These are phyloP conservation scores for Otolemur crassicaudatus DNA, from an alignment of 2,797 vertebrate genomes.

Conservation along the genomic window DNA sequence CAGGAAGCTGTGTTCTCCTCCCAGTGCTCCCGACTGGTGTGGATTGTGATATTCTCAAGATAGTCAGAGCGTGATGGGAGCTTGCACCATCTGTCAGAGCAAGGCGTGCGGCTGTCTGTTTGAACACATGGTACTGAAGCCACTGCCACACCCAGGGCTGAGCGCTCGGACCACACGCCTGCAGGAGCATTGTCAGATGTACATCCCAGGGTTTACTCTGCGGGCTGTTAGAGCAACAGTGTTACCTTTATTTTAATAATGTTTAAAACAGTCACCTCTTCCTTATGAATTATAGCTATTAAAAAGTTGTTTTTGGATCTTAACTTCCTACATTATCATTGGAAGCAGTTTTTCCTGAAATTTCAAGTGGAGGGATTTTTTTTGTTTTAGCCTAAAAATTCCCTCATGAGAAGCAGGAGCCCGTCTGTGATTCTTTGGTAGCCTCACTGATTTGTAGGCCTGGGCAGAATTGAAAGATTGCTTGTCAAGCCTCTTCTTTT, in stretches of 20 bases:
- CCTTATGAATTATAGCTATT: background rate
- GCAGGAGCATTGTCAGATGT: background rate
- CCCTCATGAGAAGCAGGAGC: background rate
- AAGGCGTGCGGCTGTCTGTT: slow-evolving; percentile 55
- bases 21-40: background rate
- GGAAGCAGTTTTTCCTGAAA: slow-evolving; percentile 51
- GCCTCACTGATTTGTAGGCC: background rate
- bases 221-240: background rate
- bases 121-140: slow-evolving; percentile 24
- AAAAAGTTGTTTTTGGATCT: background rate
- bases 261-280: background rate
- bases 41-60: slow-evolving; percentile 32
- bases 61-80: slow-evolving; percentile 48
- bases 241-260: slow-evolving; percentile 46
- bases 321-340: background rate
- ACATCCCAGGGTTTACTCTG: background rate
- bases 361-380: background rate
- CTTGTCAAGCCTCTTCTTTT: slow-evolving; percentile 53
- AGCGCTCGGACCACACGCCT: background rate
- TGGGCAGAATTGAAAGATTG: background rate
- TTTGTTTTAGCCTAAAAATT: slow-evolving; percentile 14
- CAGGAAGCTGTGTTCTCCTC: slow-evolving; percentile 29
- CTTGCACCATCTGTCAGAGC: slow-evolving; percentile 57
- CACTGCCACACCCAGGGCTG: background rate
- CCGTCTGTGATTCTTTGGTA: background rate